phyloP scores from a whole-genome alignment of 2,113 vertebrate species.

The Leptosomus discolor region DNA sequence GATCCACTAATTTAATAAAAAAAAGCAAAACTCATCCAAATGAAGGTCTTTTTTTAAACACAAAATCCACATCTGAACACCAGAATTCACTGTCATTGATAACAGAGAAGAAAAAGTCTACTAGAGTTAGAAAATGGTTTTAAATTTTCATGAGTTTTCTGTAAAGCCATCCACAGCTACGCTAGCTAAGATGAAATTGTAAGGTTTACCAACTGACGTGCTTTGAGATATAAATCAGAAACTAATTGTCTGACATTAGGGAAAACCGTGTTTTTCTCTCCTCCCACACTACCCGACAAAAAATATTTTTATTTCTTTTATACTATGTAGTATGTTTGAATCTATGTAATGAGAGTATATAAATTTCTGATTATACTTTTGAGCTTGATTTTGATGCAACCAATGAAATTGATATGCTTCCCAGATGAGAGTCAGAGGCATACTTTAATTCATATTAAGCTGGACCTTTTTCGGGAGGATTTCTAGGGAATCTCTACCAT shows the following conservation, averaged over 20 bases:
- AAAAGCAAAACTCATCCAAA: background rate
- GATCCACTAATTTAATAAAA: background rate
- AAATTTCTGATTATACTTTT: background rate
- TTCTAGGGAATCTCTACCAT: background rate
- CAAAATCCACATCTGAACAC: background rate
- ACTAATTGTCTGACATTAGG: conserved; percentile 31
- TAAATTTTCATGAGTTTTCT: conserved; percentile 23
- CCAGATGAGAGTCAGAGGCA: background rate
- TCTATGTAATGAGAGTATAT: background rate
- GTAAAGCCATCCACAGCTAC: background rate
- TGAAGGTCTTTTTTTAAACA: background rate
- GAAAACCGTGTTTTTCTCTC: background rate
- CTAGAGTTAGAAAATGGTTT: conserved; percentile 1
- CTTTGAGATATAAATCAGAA: conserved; percentile 44
- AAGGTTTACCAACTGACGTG: background rate
- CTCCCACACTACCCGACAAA: background rate
- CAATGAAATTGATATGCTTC: background rate
- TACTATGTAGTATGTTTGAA: background rate
- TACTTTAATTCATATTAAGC: background rate
- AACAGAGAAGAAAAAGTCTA: background rate
- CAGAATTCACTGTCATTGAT: background rate
- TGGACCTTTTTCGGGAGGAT: background rate
- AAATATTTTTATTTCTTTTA: background rate
- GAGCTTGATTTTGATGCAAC: background rate
- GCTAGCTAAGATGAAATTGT: background rate